These are phyloP conservation scores for Drosophila sturtevanti DNA, from an alignment of 1,140 invertebrate species.

Conservation along the genomic window DNA sequence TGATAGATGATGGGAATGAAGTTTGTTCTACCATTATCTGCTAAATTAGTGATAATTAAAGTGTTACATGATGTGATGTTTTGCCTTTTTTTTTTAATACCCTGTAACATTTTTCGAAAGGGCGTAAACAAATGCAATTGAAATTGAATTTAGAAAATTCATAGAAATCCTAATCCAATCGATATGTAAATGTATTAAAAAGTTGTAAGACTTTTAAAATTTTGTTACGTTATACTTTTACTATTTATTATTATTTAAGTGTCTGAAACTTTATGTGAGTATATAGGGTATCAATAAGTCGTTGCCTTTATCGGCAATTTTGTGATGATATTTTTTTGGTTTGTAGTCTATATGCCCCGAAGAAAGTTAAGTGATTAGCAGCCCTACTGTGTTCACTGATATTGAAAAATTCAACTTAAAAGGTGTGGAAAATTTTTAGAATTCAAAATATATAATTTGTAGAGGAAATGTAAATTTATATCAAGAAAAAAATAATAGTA, in stretches of 20 bases:
- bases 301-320: neutral
- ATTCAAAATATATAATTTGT: neutral
- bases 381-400: neutral
- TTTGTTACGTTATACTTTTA: no score
- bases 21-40: constrained; percentile 27
- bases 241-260: no score
- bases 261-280: no score
- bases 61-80: constrained; percentile 63
- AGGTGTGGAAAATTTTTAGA: neutral
- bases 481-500: neutral
- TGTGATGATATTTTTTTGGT: neutral
- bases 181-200: no score
- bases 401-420: neutral
- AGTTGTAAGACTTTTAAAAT: no score
- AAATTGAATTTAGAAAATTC: no score
- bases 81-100: constrained; percentile 12
- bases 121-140: neutral
- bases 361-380: constrained; percentile 45
- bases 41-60: constrained; percentile 72
- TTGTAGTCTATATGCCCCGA: constrained; percentile 33
- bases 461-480: neutral
- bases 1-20: constrained; percentile 5
- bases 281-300: neutral
- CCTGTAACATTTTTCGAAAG: neutral
- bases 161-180: no score